Evolutionary conservation across 2,113 vertebrate species (phyloP), one percentile per base, ranked within the genome.

Genomic region (Proterorhinus semilunaris): DNA sequence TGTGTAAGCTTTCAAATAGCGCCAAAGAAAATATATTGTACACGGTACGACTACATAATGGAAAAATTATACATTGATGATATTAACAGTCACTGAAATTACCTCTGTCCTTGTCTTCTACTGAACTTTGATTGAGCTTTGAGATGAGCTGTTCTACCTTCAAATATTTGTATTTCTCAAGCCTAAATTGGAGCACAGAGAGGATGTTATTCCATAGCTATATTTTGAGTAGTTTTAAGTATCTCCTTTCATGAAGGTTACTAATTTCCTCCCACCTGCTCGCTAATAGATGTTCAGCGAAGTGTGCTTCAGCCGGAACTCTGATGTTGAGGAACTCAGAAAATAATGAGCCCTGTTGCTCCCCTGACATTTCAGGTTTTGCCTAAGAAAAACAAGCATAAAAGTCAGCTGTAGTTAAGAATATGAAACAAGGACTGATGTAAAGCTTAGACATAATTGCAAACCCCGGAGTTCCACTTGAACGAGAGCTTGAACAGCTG

Each of bases 121-220:
- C 1, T 62, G 74, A 69, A 66, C 54, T 70, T 42, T 65, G 74
- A 67, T 83, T 84, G 47, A 91, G 59, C 66, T 86, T 76, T 9
- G 46, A 57, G 36, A 92, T 74, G n/a, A 92, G 81, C 67, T 93
- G 89, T 59, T 91, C 89, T 15, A 92, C 13, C 50, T 88, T 88
- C 71, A 91, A 92, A 74, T 84, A 89, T 43, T 87, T 91, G 70
- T 92, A 94, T 48, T 86, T 91, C 69, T 92, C 75, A 49, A 92
- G 87, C 73, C 93, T 94, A 62, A 47, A 77, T 78, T 51, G 8
- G 6, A 75, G 55, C 6, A 81, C 0, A 67, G 8, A 15, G 5
- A 44, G 12, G 65, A 71, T 55, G 10, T 66, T 59, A 21, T 52
- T 43, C 16, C 47, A 47, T 1, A 44, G 10, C 44, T 65, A 58